Evolutionary conservation across 1,140 invertebrate genomes (phyloP), one percentile per base, ranked within the genome.

Genomic region (Melitaea cinxia): DNA sequence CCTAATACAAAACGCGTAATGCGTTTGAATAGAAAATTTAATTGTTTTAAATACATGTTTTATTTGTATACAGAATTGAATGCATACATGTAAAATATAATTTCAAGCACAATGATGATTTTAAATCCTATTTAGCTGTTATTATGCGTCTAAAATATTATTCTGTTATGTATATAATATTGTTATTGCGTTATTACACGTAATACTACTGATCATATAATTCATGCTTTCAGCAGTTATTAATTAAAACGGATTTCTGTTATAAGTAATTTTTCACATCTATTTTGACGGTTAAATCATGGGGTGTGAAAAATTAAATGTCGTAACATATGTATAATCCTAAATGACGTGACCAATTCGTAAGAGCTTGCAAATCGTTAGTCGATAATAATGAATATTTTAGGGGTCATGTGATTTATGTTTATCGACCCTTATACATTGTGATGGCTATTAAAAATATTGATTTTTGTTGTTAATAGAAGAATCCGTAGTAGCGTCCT

Each of bases 331-430:
- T 35, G 37, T 53, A 24, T 45, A 14, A 50, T 56, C 24, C 42
- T 39, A 62, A 65, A 70, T 66, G 33, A 65, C 37, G 63, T 54
- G 57, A 65, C 57, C 57, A 62, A 70, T 70, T 70, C 42, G 30
- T 53, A 33, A 65, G 37, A 65, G 49, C 35, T 68, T 54, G 63
- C 52, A 45, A 67, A 70, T 69, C 63, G 50, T 67, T 68, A 61
- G 37, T 60, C 42, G 14, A 42, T 66, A 62, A 17, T 67, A 62
- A 70, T 64, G 59, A 66, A 70, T 52, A 61, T 23, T 49, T 64
- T 17, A 39, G 64, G 74, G 65, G 49, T 50, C 10, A 37, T 23
- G 70, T 82, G 74, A 84, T 82, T 79, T 72, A 82, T 82, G 30
- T 12, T 9, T 61, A 55, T 63, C 21, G 47, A 63, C 54, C 50